These are phyloP conservation scores for Polylopha cassiicola DNA, from an alignment of 2,888 invertebrate species.

Conservation along the genomic window DNA sequence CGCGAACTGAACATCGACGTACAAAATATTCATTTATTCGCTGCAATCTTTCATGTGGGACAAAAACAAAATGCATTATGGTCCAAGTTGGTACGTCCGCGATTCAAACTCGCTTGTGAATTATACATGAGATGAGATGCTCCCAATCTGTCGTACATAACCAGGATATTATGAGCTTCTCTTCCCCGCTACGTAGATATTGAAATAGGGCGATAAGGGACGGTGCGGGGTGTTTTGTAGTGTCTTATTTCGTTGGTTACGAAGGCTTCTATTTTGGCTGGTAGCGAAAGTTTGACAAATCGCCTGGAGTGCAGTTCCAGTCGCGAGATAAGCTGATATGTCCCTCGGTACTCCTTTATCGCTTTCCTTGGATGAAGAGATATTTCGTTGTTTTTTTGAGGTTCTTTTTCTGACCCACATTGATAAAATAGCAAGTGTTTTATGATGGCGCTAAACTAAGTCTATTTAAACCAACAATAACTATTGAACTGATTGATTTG, in stretches of 20 bases:
- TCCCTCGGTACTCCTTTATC: slow-evolving; percentile 41
- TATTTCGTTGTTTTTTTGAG: not conserved
- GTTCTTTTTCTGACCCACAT: too few species aligned
- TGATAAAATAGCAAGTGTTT: too few species aligned
- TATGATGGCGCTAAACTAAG: too few species aligned
- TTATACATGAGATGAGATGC: slow-evolving; percentile 66
- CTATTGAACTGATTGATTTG: too few species aligned
- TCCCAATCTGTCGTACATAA: slow-evolving; percentile 57
- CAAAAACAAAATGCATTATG: slow-evolving; percentile 53
- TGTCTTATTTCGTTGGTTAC: slow-evolving; percentile 36
- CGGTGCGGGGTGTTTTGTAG: slow-evolving; percentile 6
- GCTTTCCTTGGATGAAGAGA: slow-evolving; percentile 37
- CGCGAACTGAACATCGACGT: slow-evolving; percentile 26
- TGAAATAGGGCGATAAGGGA: not conserved
- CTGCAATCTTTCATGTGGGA: slow-evolving; percentile 49
- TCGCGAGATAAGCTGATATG: slow-evolving; percentile 55
- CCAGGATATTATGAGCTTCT: slow-evolving; percentile 38
- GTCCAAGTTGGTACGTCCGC: slow-evolving; percentile 41
- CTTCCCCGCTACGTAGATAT: not conserved
- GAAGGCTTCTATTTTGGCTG: slow-evolving; percentile 51
- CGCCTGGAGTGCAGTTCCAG: slow-evolving; percentile 54
- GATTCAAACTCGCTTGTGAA: slow-evolving; percentile 59
- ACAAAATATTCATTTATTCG: slow-evolving; percentile 58
- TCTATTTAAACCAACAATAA: too few species aligned
- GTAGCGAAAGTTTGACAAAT: slow-evolving; percentile 63